phyloP scores from a whole-genome alignment of 2,113 vertebrate genomes.

The Hippoglossus stenolepis region DNA sequence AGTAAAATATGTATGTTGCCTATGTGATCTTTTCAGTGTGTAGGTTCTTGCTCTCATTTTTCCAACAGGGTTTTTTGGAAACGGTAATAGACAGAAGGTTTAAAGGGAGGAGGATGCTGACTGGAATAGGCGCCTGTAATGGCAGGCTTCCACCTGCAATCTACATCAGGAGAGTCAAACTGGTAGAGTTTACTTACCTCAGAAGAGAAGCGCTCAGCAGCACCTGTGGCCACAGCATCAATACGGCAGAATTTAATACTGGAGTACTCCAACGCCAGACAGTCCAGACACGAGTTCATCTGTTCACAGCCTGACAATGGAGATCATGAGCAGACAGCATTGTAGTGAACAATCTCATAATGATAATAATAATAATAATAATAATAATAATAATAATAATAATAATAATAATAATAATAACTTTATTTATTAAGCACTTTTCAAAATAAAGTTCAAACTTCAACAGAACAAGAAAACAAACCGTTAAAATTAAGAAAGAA shows the following conservation, averaged over 20 bases:
- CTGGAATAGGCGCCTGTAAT: neutral
- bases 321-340: neutral
- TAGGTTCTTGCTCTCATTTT: too few species aligned
- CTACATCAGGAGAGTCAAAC: neutral
- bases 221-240: conserved; percentile 87
- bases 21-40: too few species aligned
- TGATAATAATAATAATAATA: neutral
- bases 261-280: conserved; percentile 88
- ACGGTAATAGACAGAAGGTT: too few species aligned
- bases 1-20: too few species aligned
- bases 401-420: too few species aligned
- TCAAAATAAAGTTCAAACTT: too few species aligned
- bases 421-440: too few species aligned
- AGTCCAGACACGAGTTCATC: conserved; percentile 88
- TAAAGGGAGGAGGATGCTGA: neutral
- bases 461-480: too few species aligned
- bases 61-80: too few species aligned
- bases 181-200: conserved; percentile 74
- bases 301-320: conserved; percentile 82
- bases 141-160: neutral
- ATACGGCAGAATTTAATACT: conserved; percentile 93
- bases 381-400: neutral
- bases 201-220: conserved; percentile 89
- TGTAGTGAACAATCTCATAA: neutral
- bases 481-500: too few species aligned